Evolutionary conservation across 2,888 invertebrate species (phyloP).

Genomic region (Microdon myrmicae): DNA sequence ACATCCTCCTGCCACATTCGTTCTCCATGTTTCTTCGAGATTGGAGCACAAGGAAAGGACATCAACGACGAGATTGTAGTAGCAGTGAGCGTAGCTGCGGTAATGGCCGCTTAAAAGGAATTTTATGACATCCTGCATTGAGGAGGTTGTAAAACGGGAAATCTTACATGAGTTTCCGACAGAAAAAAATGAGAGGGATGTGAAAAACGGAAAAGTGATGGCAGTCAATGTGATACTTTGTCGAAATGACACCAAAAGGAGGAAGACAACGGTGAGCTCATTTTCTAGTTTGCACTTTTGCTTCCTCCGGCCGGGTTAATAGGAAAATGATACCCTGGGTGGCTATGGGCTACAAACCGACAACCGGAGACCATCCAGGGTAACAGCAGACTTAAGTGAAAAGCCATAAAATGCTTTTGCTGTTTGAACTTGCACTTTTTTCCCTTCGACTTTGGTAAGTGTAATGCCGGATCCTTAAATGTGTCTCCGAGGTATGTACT

Average conservation of each 20-base stretch:
- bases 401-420: constrained; percentile 46
- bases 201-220: constrained; percentile 18
- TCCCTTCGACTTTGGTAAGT: constrained; percentile 11
- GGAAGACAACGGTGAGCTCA: constrained; percentile 20
- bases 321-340: constrained; percentile 49
- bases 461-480: constrained; percentile 23
- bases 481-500: constrained; percentile 30
- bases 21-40: constrained; percentile 16
- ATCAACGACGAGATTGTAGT: constrained; percentile 43
- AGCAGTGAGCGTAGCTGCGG: constrained; percentile 37
- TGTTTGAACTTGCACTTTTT: constrained; percentile 45
- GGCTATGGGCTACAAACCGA: constrained; percentile 18
- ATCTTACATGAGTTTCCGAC: constrained; percentile 38
- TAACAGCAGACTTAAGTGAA: constrained; percentile 31
- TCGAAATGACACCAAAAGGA: constrained; percentile 28
- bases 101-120: constrained; percentile 52
- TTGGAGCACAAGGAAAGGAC: constrained; percentile 34
- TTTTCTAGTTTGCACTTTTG: constrained; percentile 49
- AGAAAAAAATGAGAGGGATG: constrained; percentile 12
- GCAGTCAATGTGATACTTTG: constrained; percentile 39
- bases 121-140: constrained; percentile 51
- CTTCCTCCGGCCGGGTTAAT: constrained; percentile 20
- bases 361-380: too few species aligned
- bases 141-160: constrained; percentile 42
- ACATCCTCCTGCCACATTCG: neutral